Evolutionary conservation across 2,797 vertebrate genomes (phyloP).

Genomic region (Tragelaphus eurycerus): DNA sequence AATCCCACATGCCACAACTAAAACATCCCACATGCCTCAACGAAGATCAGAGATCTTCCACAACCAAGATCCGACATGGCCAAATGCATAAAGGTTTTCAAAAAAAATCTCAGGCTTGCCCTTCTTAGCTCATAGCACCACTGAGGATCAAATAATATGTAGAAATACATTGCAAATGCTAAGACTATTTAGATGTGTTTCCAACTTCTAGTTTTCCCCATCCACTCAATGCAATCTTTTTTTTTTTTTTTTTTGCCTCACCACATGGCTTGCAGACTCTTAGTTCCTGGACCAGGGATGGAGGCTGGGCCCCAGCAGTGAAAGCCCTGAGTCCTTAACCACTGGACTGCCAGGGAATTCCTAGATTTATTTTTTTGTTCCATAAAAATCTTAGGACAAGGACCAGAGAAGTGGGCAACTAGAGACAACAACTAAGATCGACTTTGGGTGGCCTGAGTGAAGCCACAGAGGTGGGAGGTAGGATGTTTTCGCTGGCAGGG

Average conservation of each 20-base stretch:
- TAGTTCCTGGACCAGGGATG: background rate
- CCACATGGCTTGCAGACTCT: background rate
- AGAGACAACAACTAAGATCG: background rate
- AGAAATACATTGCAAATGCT: background rate
- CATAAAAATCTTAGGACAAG: background rate
- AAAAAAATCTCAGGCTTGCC: background rate
- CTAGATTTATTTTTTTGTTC: background rate
- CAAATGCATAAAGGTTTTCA: background rate
- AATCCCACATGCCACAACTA: background rate
- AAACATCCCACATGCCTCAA: background rate
- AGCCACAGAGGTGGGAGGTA: background rate
- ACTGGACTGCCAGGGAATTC: background rate
- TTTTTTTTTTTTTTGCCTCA: background rate
- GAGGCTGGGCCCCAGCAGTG: background rate
- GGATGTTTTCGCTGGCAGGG: background rate
- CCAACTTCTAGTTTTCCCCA: background rate
- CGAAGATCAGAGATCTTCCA: background rate
- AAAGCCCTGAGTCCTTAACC: background rate
- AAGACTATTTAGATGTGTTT: background rate
- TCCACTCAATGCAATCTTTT: background rate
- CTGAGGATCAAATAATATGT: background rate
- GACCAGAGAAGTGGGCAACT: background rate
- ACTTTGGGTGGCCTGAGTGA: background rate
- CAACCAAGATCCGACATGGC: background rate
- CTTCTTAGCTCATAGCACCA: background rate